Evolutionary conservation across 2,888 invertebrate species (phyloP), one percentile per base, ranked within the genome.

Genomic region (Parnassius apollo): DNA sequence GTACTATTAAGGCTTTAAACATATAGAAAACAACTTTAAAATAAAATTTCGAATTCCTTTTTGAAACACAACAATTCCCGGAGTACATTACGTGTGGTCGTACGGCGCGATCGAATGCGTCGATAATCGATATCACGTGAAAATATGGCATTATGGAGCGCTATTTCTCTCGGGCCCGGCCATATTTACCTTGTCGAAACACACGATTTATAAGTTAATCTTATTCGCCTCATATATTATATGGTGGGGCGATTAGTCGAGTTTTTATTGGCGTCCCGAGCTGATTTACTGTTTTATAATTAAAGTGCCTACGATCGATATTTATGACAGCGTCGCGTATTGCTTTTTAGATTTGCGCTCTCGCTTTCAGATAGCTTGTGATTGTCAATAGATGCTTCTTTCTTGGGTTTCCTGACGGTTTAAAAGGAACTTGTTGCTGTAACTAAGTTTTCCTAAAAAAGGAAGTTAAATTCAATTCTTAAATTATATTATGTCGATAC

Each of bases 181-280:
- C 66, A 66, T 65, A 69, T 68, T 71, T 71, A 71, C 63, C 61
- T 65, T 67, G 70, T 71, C 68, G 61, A 68, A 69, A 68, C 70
- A 64, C 68, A 71, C 69, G 69, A 75, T 75, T 76, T 76, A 76
- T 73, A 75, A 74, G 74, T 76, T 76, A 75, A 77, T 76, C 71
- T 72, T 67, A 68, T 63, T 59, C 60, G 68, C 66, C 61, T 61
- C 64, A 53, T 61, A 66, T 54, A 64, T 65, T 65, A 63, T 65
- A 63, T 57, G 59, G 65, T 54, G 49, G 63, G 42, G 65, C 62
- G 67, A 67, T 70, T 71, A 69, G 67, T 62, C 60, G 46, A 51
- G 54, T 68, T 72, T 72, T 71, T 74, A 71, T 71, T 61, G 68
- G 62, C 62, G 66, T 57, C 53, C 63, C 57, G 61, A 59, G 53